These are phyloP conservation scores for Calcarius lapponicus DNA, from an alignment of 2,797 vertebrate species.

Conservation along the genomic window DNA sequence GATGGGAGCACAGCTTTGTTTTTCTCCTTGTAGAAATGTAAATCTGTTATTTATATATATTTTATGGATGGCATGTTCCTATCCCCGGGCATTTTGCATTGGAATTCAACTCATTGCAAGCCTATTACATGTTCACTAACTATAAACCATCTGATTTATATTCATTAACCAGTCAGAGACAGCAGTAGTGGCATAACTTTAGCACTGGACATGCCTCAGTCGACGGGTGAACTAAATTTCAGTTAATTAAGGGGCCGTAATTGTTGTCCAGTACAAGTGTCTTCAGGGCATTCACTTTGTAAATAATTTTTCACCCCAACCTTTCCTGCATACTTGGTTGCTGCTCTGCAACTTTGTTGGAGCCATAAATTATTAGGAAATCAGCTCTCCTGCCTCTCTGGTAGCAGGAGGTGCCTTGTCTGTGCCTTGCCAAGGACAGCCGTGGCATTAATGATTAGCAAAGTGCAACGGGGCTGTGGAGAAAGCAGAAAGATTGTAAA, in stretches of 20 bases:
- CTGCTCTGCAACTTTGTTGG: slow-evolving; percentile 41
- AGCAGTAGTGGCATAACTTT: slow-evolving; percentile 76
- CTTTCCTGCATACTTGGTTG: slow-evolving; percentile 35
- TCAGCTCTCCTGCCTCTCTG: neutral
- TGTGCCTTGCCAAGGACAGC: neutral
- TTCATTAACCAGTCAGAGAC: slow-evolving; percentile 84
- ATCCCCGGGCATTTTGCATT: slow-evolving; percentile 79
- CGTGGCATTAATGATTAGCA: neutral
- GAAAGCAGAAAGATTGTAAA: neutral
- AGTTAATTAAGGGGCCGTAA: slow-evolving; percentile 83
- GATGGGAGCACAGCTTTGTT: neutral
- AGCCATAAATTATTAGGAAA: slow-evolving; percentile 40
- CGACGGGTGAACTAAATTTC: slow-evolving; percentile 77
- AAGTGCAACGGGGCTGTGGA: neutral
- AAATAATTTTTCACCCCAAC: slow-evolving; percentile 77
- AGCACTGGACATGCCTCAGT: slow-evolving; percentile 77
- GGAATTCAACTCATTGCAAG: slow-evolving; percentile 81
- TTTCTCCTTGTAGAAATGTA: slow-evolving; percentile 39
- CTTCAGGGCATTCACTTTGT: slow-evolving; percentile 78
- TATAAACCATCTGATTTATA: slow-evolving; percentile 88
- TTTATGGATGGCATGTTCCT: slow-evolving; percentile 76
- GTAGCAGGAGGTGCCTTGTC: neutral
- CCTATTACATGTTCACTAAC: slow-evolving; percentile 82
- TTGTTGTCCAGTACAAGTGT: slow-evolving; percentile 83
- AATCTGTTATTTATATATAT: slow-evolving; percentile 61